Base-by-base conservation (phyloP, 2,113 vertebrate species). In the Rhodinocichla rosea region DNA sequence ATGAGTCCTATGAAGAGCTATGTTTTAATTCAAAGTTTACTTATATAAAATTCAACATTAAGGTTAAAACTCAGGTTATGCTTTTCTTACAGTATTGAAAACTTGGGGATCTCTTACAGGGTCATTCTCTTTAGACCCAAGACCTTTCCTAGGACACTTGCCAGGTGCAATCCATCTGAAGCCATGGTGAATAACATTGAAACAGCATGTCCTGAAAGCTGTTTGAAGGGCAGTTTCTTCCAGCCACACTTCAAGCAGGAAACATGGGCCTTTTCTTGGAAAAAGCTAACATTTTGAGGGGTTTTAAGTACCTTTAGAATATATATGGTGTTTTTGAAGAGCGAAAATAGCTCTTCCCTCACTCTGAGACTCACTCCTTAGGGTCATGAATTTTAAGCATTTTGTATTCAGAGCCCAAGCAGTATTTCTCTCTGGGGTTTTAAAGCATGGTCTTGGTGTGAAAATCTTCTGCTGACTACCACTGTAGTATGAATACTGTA, bases 181-280 rank as follows among this genome's bases (percentile, higher is more conserved):
- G 32, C n/a, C 0, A 0, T 15, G 21, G 18, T 47, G 53, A 74
- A 23, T 47, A 35, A 26, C 21, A 65, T 0, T 62, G n/a, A 49
- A 10, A 22, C 4, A 65, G 33, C 5, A 10, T 6, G 30, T 23
- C 17, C 47, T 32, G 18, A 73, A 39, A 47, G 10, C 27, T 82
- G 3, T 39, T 73, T n/a, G 83, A 55, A 49, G 10, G 24, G 4
- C 9, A 44, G 22, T 49, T 85, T 75, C 24, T 78, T 82, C 37
- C 19, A 67, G 13, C 2, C 32, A 49, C 15, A 57, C 5, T 82
- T 90, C 55, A 85, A 62, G n/a, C 13, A 45, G 7, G 45, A 42
- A 74, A 49, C 6, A 23, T 27, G 9, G 23, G 32, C 13, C 3
- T 65, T 88, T 53, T 27, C 10, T 33, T 19, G 55, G 4, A 32